A percentile compares a stretch with the other conserved stretches of the same genome.
Evolutionary conservation across 2,113 vertebrate species (phyloP).

Genomic region (Heterotis niloticus): DNA sequence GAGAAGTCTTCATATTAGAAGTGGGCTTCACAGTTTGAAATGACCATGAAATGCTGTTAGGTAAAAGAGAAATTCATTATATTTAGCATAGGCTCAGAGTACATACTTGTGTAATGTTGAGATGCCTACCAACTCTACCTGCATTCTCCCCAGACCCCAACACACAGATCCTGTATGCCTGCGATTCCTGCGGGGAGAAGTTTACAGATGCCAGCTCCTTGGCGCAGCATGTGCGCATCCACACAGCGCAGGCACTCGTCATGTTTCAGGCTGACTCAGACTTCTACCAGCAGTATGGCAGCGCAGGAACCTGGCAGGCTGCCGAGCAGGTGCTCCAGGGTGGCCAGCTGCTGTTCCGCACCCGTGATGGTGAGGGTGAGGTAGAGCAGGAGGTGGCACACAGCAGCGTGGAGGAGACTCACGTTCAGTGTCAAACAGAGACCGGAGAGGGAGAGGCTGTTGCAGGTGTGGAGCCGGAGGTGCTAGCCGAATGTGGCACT

Average conservation of each 20-base stretch:
- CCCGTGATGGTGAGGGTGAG: constrained; percentile 52
- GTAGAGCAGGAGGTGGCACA: constrained; percentile 37
- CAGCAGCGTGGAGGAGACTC: not conserved
- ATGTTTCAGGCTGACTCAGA: constrained; percentile 96
- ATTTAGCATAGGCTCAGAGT: not conserved
- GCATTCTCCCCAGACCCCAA: constrained; percentile 76
- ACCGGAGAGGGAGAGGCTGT: constrained; percentile 21
- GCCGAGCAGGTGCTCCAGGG: constrained; percentile 80
- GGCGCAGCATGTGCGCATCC: constrained; percentile 92
- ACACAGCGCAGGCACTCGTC: constrained; percentile 93
- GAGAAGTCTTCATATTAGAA: not conserved
- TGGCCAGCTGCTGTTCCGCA: constrained; percentile 76
- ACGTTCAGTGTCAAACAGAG: constrained; percentile 33
- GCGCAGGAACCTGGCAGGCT: constrained; percentile 71
- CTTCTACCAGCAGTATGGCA: constrained; percentile 88
- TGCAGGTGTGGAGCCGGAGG: constrained; percentile 27
- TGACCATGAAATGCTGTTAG: not conserved
- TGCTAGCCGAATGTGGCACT: constrained; percentile 37
- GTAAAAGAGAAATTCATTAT: not conserved
- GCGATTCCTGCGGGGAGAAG: constrained; percentile 93
- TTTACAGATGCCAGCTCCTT: constrained; percentile 88
- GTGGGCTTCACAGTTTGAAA: not conserved
- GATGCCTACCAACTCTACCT: not conserved
- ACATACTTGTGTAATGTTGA: not conserved
- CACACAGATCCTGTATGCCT: constrained; percentile 92